Evolutionary conservation across 2,888 invertebrate genomes (phyloP).

Genomic region (Antitype chi): DNA sequence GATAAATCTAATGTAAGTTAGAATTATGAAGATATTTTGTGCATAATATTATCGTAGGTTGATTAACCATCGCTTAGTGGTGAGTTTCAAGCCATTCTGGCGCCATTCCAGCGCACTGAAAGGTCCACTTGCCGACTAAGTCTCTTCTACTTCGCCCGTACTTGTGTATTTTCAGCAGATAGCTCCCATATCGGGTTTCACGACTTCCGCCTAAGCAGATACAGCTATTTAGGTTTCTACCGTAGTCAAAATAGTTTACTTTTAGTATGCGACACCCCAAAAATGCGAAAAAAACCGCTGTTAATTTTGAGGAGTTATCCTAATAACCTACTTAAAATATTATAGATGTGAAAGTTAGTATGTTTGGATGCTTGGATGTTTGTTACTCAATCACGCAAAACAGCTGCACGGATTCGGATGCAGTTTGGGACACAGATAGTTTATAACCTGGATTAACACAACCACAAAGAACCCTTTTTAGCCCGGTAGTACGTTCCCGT

Average conservation of each 20-base stretch:
- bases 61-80: conserved; percentile 38
- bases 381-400: too few relatives aligned
- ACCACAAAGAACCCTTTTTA: too few relatives aligned
- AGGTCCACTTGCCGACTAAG: conserved; percentile 53
- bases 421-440: too few relatives aligned
- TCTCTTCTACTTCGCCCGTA: conserved; percentile 10
- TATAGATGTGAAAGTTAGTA: too few relatives aligned
- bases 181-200: conserved; percentile 20
- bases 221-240: background rate
- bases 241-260: background rate
- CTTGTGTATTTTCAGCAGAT: conserved; percentile 35
- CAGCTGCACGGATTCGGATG: too few relatives aligned
- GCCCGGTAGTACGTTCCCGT: too few relatives aligned
- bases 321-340: too few relatives aligned
- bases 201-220: background rate
- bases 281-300: background rate
- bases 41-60: conserved; percentile 44
- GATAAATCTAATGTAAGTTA: conserved; percentile 2
- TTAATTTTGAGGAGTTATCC: background rate
- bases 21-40: conserved; percentile 39
- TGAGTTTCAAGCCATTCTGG: conserved; percentile 43
- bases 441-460: too few relatives aligned
- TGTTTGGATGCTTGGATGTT: too few relatives aligned
- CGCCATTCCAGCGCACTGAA: conserved; percentile 53
- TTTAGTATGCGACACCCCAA: background rate